A percentile compares a stretch with the other conserved stretches of the same genome.
Evolutionary conservation across 2,113 vertebrate species (phyloP).

Genomic region (Chlorocebus sabaeus): DNA sequence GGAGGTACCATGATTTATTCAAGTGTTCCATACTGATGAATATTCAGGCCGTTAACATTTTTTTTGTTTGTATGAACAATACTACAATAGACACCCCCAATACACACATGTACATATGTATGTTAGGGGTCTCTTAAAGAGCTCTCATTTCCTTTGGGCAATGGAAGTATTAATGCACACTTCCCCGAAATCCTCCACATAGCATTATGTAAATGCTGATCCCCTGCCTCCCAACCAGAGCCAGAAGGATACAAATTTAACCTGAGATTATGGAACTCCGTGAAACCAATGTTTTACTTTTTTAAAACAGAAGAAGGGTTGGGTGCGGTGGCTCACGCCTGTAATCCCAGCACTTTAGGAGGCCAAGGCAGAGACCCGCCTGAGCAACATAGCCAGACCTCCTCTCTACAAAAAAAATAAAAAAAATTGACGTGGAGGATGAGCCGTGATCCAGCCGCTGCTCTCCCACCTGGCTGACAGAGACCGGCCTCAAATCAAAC

Average conservation of each 20-base stretch:
- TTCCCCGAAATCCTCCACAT: not conserved
- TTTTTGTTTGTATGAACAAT: not conserved
- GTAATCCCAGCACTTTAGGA: no score
- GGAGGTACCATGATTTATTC: not conserved
- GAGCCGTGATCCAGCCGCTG: no score
- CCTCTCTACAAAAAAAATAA: no score
- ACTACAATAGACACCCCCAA: not conserved
- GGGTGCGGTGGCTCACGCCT: no score
- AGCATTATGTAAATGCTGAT: fast-evolving
- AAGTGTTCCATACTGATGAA: not conserved
- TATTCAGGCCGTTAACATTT: no score
- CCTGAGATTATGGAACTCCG: not conserved
- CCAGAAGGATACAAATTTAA: not conserved
- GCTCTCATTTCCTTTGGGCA: not conserved
- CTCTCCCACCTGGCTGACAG: no score
- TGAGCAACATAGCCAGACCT: no score
- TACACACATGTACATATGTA: not conserved
- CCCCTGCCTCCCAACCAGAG: no score
- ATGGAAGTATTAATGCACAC: not conserved
- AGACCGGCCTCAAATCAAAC: no score
- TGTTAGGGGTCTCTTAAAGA: no score
- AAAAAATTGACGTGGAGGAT: no score
- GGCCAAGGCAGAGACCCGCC: no score
- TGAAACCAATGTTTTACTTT: not conserved
- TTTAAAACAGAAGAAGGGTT: not conserved